A percentile compares a stretch with the other conserved stretches of the same genome.
Evolutionary conservation across 2,888 invertebrate genomes (phyloP).

Genomic region (Zaprionus bogoriensis): DNA sequence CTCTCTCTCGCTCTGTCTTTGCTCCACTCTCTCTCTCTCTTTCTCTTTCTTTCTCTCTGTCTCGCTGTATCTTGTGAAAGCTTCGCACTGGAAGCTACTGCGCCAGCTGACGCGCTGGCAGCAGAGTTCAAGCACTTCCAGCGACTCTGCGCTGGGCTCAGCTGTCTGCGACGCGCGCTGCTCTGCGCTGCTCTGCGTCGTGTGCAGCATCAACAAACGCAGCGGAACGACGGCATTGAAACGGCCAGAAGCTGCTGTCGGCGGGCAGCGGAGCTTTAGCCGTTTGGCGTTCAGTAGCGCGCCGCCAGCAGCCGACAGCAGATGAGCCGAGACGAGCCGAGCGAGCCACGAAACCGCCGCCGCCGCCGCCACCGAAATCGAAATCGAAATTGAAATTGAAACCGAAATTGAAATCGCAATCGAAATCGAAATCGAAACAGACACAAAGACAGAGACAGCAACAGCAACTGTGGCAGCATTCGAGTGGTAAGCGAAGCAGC

Average conservation of each 20-base stretch:
- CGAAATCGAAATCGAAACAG: conserved; percentile 16
- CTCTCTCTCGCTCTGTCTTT: not conserved
- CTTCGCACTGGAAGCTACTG: conserved; percentile 33
- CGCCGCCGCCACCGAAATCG: conserved; percentile 18
- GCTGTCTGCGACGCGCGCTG: conserved; percentile 42
- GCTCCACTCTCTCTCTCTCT: not conserved
- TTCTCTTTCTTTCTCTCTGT: no score
- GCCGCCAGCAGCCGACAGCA: conserved; percentile 73
- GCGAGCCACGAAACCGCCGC: conserved; percentile 14
- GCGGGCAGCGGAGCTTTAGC: conserved; percentile 27
- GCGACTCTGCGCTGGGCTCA: conserved; percentile 27
- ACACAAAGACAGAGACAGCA: conserved; percentile 11
- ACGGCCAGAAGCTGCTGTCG: conserved; percentile 8
- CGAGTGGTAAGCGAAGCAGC: conserved; percentile 5
- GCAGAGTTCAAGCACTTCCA: conserved; percentile 25
- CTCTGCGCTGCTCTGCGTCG: not conserved
- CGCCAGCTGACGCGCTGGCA: conserved; percentile 40
- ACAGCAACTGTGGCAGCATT: conserved; percentile 18
- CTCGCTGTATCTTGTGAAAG: conserved; percentile 7
- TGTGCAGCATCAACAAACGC: conserved; percentile 34
- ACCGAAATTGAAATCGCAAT: conserved; percentile 13
- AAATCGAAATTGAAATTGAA: conserved; percentile 21
- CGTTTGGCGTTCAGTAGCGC: conserved; percentile 54
- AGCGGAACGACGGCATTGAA: conserved; percentile 2
- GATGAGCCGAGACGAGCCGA: conserved; percentile 64